Conservation (phyloP, 2,797 vertebrate species). For the Sphenopsis melanotis region DNA sequence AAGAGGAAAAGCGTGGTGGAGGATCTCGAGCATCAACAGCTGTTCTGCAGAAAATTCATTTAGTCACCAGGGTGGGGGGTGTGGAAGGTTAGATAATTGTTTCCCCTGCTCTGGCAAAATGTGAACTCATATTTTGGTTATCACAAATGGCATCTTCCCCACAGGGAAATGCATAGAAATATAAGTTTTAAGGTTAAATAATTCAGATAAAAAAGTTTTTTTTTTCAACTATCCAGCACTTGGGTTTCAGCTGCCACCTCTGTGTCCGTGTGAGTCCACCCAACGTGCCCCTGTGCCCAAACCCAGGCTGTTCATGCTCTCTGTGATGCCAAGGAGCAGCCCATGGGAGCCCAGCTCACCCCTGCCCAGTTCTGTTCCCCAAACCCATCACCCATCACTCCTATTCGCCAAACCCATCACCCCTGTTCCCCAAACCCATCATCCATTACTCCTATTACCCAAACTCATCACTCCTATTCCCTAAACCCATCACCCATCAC, state of each 20-base stretch:
- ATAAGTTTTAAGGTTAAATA: not conserved
- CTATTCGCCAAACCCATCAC: not conserved
- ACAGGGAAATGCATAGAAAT: not conserved
- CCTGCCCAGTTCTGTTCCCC: not conserved
- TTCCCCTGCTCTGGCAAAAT: not conserved
- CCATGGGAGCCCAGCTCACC: not conserved
- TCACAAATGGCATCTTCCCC: conserved; percentile 45
- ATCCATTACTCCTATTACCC: too few relatives aligned
- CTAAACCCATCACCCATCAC: too few relatives aligned
- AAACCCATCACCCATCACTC: too few relatives aligned
- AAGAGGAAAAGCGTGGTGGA: conserved; percentile 20
- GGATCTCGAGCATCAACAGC: not conserved
- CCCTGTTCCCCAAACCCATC: too few relatives aligned
- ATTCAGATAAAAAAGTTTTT: not conserved
- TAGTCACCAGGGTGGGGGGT: not conserved
- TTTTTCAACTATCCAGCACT: not conserved
- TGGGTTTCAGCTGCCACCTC: not conserved
- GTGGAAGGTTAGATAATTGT: not conserved
- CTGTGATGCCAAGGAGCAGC: not conserved
- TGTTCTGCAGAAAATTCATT: conserved; percentile 36
- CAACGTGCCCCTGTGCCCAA: not conserved
- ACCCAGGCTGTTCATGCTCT: rapidly evolving
- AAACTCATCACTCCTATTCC: too few relatives aligned
- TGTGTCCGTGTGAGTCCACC: rapidly evolving
- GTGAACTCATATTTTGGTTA: not conserved